Evolutionary conservation across 2,113 vertebrate genomes (phyloP).

Genomic region (Oostethus manadensis): DNA sequence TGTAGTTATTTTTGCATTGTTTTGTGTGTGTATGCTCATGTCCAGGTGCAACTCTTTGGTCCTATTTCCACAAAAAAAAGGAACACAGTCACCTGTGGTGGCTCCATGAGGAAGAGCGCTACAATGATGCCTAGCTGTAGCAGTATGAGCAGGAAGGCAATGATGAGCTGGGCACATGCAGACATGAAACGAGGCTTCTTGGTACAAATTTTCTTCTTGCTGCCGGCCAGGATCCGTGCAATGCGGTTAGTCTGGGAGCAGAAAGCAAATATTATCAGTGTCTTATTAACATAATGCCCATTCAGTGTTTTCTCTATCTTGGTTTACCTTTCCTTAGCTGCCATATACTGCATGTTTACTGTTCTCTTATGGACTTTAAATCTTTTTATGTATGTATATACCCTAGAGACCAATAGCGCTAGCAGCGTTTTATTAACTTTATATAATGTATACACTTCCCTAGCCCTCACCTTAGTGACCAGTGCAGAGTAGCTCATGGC

Average conservation of each 20-base stretch:
- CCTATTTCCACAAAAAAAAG: not conserved
- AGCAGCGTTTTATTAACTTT: not conserved
- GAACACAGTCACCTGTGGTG: constrained; percentile 65
- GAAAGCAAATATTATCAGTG: constrained; percentile 6
- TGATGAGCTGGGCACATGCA: constrained; percentile 94
- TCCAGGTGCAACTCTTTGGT: too few relatives aligned
- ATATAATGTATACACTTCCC: not conserved
- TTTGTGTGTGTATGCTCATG: too few relatives aligned
- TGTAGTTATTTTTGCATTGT: too few relatives aligned
- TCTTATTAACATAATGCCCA: not conserved
- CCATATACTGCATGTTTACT: not conserved
- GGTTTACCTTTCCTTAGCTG: not conserved
- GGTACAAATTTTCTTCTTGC: constrained; percentile 99
- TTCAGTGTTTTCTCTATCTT: constrained; percentile 1
- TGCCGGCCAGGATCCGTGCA: constrained; percentile 94
- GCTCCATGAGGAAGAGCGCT: constrained; percentile 95
- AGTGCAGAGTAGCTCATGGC: constrained; percentile 80
- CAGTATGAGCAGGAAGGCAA: constrained; percentile 91
- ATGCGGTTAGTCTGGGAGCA: constrained; percentile 85
- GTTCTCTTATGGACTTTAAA: not conserved
- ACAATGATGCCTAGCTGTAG: constrained; percentile 94
- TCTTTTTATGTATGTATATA: not conserved
- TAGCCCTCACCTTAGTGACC: constrained; percentile 55
- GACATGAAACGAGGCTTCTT: constrained; percentile 99
- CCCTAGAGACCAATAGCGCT: not conserved